Base-by-base conservation (phyloP, 2,797 vertebrate species). In the Lemur catta region DNA sequence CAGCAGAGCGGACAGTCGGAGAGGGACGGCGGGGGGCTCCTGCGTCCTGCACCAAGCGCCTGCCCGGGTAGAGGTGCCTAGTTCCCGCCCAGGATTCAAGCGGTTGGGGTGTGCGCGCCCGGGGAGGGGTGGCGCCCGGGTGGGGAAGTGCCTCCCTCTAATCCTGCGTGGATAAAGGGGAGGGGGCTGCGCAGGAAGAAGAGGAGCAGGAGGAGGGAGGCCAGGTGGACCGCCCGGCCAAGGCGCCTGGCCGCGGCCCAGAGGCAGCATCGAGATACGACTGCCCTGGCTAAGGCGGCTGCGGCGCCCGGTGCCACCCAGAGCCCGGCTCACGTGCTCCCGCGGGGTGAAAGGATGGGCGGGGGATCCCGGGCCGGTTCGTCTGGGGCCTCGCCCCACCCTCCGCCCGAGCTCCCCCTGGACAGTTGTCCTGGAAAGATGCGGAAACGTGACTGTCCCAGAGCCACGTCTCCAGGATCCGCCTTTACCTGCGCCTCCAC, bases 261-360 rank as follows among this genome's bases (percentile, higher is more conserved):
- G 98, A 98, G 95, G 98, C 98, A 98, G 99, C 98, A 97, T 98
- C 98, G 98, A 98, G 98, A 98, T 98, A 97, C 98, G 98, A 98
- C 98, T 97, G 98, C 98, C 95, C 93, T 97, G 97, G 98, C 38
- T 38, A 38, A 38, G 38, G 38, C 95, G 98, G 98, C 98, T 93
- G 95, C 94, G 96, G 97, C 97, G 78, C 96, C 94, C 96, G 97
- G 98, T 98, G 98, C 97, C 98, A 98, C 98, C 98, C 97, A 96
- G 98, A 98, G 98, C 97, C 98, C 96, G 86, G 97, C 98, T 99
- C 99, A 99, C 98, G 98, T 99, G 99, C 97, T 97, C 98, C 98
- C 98, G 98, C 94, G 94, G 84, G 97, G 98, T 98, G 98, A 98
- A 98, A 98, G 98, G 98, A 98, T 98, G 98, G 98, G 26, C 95